Evolutionary conservation across 2,113 vertebrate species (phyloP).

Genomic region (Oophaga pumilio): DNA sequence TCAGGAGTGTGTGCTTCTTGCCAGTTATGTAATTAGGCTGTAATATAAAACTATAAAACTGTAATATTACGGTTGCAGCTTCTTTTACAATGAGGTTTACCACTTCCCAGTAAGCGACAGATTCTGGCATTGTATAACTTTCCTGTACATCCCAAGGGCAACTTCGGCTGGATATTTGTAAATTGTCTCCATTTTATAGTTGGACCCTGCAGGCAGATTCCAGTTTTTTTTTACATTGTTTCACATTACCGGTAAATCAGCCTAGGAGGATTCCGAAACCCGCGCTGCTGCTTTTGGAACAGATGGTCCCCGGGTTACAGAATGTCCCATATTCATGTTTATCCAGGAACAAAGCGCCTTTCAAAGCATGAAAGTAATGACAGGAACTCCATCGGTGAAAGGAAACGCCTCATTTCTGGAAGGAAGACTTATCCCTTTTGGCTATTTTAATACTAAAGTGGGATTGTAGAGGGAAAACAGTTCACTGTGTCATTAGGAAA

Average conservation of each 20-base stretch:
- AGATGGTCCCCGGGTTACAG: constrained; percentile 56
- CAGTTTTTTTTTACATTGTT: constrained; percentile 39
- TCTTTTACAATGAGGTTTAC: constrained; percentile 21
- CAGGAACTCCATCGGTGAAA: constrained; percentile 45
- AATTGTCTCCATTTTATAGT: constrained; percentile 24
- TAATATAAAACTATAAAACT: neutral
- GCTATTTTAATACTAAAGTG: constrained; percentile 31
- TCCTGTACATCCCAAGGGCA: neutral
- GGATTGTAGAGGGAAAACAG: constrained; percentile 27
- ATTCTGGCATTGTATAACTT: neutral
- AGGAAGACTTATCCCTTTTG: constrained; percentile 42
- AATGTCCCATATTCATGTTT: constrained; percentile 55
- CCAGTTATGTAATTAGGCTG: neutral
- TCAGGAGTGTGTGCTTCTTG: neutral
- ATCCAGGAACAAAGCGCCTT: constrained; percentile 54
- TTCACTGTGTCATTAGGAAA: neutral
- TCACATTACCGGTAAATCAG: constrained; percentile 31
- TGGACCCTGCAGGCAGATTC: constrained; percentile 19
- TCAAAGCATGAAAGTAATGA: constrained; percentile 53
- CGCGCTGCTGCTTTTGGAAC: constrained; percentile 40
- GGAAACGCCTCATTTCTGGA: constrained; percentile 29
- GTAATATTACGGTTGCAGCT: neutral
- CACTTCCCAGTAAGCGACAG: neutral
- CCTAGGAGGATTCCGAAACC: constrained; percentile 30
- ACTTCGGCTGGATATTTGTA: constrained; percentile 20